phyloP scores from a whole-genome alignment of 1,140 invertebrate species.

The Caenorhabditis elegans region DNA sequence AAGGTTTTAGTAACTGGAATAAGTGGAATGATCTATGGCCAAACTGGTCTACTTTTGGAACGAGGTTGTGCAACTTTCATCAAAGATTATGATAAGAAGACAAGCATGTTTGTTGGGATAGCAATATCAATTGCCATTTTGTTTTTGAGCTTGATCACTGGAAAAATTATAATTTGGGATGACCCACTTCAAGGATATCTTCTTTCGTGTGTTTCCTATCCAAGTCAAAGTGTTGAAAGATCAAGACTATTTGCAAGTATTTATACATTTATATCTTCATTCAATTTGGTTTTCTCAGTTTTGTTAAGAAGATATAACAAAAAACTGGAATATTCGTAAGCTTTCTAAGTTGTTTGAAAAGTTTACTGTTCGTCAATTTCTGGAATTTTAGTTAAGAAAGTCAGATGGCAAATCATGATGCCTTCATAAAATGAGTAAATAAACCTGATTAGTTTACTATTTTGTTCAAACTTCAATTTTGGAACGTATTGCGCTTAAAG shows the following conservation, averaged over 20 bases:
- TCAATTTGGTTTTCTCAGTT: neutral
- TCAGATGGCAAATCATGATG: too few relatives aligned
- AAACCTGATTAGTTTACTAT: too few relatives aligned
- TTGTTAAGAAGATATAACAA: neutral
- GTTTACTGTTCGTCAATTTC: too few relatives aligned
- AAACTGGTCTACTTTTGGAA: neutral
- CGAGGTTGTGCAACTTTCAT: neutral
- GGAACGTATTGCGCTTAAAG: too few relatives aligned
- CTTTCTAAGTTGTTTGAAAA: neutral
- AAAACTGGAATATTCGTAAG: neutral
- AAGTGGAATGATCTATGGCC: neutral
- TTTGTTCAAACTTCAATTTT: too few relatives aligned
- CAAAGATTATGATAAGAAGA: neutral
- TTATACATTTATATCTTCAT: neutral
- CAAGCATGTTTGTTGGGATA: neutral
- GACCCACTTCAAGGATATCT: neutral
- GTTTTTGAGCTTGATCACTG: neutral
- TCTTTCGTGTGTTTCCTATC: neutral
- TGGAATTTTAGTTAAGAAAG: too few relatives aligned
- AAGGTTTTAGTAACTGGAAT: neutral
- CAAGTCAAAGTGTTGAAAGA: neutral
- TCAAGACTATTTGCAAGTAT: neutral
- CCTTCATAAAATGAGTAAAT: too few relatives aligned
- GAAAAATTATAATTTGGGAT: neutral
- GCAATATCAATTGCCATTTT: neutral